phyloP scores from a whole-genome alignment of 2,888 invertebrate species.

The Amphiduros pacificus region DNA sequence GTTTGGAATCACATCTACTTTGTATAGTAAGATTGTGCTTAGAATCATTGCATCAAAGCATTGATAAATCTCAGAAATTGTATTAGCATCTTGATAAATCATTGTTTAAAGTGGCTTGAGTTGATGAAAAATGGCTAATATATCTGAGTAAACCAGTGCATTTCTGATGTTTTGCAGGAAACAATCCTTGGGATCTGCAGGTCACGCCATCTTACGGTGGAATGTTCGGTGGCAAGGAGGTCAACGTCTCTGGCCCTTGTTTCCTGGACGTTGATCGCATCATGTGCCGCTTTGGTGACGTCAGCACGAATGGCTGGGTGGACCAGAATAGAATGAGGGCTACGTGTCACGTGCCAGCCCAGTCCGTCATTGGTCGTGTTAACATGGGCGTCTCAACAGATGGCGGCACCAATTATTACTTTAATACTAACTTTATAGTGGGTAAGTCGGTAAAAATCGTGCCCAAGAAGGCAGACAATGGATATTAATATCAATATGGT shows the following conservation, averaged over 20 bases:
- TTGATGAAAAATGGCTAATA: too few species aligned
- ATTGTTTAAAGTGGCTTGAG: too few species aligned
- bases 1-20: too few species aligned
- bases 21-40: too few species aligned
- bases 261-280: slow-evolving; percentile 75
- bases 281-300: slow-evolving; percentile 60
- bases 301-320: slow-evolving; percentile 25
- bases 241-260: slow-evolving; percentile 96
- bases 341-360: slow-evolving; percentile 83
- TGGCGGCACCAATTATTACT: slow-evolving; percentile 74
- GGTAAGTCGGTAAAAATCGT: too few species aligned
- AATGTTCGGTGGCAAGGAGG: slow-evolving; percentile 95
- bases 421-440: slow-evolving; percentile 88
- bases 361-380: slow-evolving; percentile 86
- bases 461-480: too few species aligned
- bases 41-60: too few species aligned
- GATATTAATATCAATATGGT: too few species aligned
- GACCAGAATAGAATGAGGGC: slow-evolving; percentile 62
- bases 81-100: too few species aligned
- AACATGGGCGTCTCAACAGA: slow-evolving; percentile 83
- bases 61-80: too few species aligned
- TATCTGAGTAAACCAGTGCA: too few species aligned
- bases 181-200: slow-evolving; percentile 27
- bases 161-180: too few species aligned
- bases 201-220: slow-evolving; percentile 68